Percentiles rank a stretch among this genome's conserved stretches.
Evolutionary conservation across 2,888 invertebrate species (phyloP).

Genomic region (Oscheius myriophilus): DNA sequence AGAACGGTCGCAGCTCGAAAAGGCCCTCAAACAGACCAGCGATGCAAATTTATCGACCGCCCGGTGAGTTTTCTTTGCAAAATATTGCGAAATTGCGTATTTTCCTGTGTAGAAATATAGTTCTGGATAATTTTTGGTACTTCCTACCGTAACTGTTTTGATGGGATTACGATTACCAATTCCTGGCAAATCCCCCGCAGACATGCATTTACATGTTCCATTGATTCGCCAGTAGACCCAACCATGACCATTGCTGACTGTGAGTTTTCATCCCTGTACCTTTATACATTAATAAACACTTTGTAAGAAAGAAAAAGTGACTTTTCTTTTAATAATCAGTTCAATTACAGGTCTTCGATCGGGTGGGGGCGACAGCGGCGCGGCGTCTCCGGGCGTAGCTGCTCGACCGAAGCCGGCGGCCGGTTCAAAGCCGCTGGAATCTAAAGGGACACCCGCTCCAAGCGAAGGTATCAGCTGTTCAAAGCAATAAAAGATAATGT

Average conservation of each 20-base stretch:
- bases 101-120: background rate
- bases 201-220: conserved; percentile 16
- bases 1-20: conserved; percentile 34
- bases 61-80: conserved; percentile 45
- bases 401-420: conserved; percentile 51
- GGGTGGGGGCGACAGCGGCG: conserved; percentile 23
- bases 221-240: conserved; percentile 12
- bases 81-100: conserved; percentile 3
- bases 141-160: no score
- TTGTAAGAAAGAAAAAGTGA: no score
- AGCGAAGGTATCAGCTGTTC: conserved; percentile 5
- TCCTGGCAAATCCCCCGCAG: no score
- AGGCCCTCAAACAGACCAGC: conserved; percentile 58
- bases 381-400: conserved; percentile 20
- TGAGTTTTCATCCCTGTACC: conserved; percentile 1
- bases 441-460: conserved; percentile 22
- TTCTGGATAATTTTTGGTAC: background rate
- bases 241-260: conserved; percentile 21
- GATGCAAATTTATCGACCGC: conserved; percentile 65
- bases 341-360: conserved; percentile 24
- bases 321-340: background rate
- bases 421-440: conserved; percentile 52
- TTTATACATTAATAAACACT: no score
- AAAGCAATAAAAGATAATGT: background rate
- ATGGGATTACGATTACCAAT: no score